Base-by-base conservation (phyloP, 2,888 invertebrate species). In the Adelognathus sp. region DNA sequence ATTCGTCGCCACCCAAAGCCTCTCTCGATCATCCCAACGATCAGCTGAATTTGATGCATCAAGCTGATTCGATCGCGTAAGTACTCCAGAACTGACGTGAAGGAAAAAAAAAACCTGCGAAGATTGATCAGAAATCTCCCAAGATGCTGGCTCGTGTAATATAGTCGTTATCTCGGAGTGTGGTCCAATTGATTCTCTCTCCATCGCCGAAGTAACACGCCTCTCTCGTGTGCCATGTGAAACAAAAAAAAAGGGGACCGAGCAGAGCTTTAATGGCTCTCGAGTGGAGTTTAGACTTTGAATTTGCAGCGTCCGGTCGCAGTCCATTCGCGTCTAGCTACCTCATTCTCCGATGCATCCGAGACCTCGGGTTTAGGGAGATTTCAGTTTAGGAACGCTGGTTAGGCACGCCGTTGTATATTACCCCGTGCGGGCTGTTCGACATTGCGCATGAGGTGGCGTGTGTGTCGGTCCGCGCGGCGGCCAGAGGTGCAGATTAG, bases 401-500 rank as follows among this genome's bases (percentile, higher is more conserved):
- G 70, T 76, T 79, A 76, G 73, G 31, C 64, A 77, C 72, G 56
- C 77, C 77, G 66, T 72, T 63, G 61, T 39, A 64, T 63, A 69
- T 78, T 78, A 69, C 73, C 36, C 50, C 44, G 56, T 29, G 67
- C 46, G 29, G 56, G 44, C 46, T 46, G 44, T 70, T 70, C 60
- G 11, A 31, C 58, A 63, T 69, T 72, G 31, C 50, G 69, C 52
- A 58, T 64, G 64, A 72, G 58, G 79, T 89, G 87, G 88, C 88
- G 88, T 89, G 90, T 88, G 87, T 87, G 87, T 82, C 89, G 88
- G 88, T 90, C 56, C 73, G 50, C 89, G 85, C 66, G 71, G 76
- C 77, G 77, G 75, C 64, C 77, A 36, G 85, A 80, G 85, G 83
- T 50, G 75, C 86, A 90, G 90, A 91, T 91, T 91, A 91, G 90